phyloP scores from a whole-genome alignment of 2,888 invertebrate genomes.

The Adela reaumurella region DNA sequence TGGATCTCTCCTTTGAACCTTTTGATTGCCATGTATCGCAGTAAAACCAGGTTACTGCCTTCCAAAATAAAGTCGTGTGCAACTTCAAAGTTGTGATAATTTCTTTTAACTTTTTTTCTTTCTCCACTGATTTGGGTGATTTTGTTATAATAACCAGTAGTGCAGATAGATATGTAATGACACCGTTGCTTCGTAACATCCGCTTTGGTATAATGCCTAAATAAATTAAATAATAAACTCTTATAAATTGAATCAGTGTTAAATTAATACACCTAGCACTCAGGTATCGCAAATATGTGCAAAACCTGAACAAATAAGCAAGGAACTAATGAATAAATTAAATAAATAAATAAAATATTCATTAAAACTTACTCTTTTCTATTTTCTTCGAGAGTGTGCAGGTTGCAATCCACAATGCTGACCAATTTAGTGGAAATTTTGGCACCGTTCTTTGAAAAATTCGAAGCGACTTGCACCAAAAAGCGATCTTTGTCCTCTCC shows the following conservation, averaged over 20 bases:
- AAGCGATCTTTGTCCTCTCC: conserved; percentile 51
- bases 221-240: conserved; percentile 5
- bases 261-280: too few species aligned
- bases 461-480: conserved; percentile 57
- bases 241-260: too few species aligned
- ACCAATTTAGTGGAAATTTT: conserved; percentile 59
- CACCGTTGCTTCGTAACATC: conserved; percentile 45
- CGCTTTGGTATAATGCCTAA: conserved; percentile 40
- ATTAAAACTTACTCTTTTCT: conserved; percentile 46
- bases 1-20: conserved; percentile 52
- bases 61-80: conserved; percentile 56
- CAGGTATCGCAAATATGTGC: too few species aligned
- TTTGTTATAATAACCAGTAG: conserved; percentile 53
- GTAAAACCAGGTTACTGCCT: conserved; percentile 58
- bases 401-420: conserved; percentile 55
- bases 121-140: conserved; percentile 44
- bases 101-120: conserved; percentile 35
- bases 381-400: conserved; percentile 65
- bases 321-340: conserved; percentile 38
- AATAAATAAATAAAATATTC: not conserved
- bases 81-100: conserved; percentile 46
- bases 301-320: too few species aligned
- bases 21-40: conserved; percentile 56
- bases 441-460: conserved; percentile 52
- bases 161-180: conserved; percentile 52